These are phyloP conservation scores for Mormoops blainvillei DNA, from an alignment of 2,113 vertebrate species.

Conservation along the genomic window DNA sequence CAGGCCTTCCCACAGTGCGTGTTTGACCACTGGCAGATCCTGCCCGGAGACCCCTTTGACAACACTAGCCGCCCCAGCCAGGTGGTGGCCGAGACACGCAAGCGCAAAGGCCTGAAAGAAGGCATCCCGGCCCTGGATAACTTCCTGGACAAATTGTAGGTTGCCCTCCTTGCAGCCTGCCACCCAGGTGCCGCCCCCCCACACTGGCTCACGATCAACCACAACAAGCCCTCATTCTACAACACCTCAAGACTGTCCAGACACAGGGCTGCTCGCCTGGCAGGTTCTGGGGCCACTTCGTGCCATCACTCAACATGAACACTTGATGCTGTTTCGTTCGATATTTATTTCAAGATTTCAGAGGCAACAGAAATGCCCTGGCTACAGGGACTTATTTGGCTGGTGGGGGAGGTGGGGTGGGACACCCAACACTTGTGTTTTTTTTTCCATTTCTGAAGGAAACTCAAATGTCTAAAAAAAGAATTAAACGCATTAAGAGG, in stretches of 20 bases:
- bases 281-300: slow-evolving; percentile 46
- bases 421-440: neutral
- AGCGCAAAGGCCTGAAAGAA: slow-evolving; percentile 95
- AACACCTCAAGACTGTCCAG: slow-evolving; percentile 68
- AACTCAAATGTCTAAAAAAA: neutral
- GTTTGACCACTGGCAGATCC: slow-evolving; percentile 96
- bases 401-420: neutral
- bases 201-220: neutral
- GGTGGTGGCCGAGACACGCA: slow-evolving; percentile 89
- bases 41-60: slow-evolving; percentile 90
- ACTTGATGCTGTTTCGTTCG: slow-evolving; percentile 60
- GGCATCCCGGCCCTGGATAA: slow-evolving; percentile 92
- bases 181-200: neutral
- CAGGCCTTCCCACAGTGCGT: slow-evolving; percentile 98
- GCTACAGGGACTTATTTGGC: neutral
- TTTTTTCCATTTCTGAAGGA: slow-evolving; percentile 28
- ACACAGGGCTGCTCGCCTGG: slow-evolving; percentile 39
- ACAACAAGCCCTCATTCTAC: slow-evolving; percentile 46
- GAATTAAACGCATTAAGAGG: neutral
- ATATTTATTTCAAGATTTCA: slow-evolving; percentile 78
- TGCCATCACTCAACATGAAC: slow-evolving; percentile 71
- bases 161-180: neutral
- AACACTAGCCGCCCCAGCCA: slow-evolving; percentile 78
- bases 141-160: slow-evolving; percentile 95
- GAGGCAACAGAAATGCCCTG: neutral